Conservation (phyloP, 2,888 invertebrate genomes). For the Eueremaeus valkanovi region DNA sequence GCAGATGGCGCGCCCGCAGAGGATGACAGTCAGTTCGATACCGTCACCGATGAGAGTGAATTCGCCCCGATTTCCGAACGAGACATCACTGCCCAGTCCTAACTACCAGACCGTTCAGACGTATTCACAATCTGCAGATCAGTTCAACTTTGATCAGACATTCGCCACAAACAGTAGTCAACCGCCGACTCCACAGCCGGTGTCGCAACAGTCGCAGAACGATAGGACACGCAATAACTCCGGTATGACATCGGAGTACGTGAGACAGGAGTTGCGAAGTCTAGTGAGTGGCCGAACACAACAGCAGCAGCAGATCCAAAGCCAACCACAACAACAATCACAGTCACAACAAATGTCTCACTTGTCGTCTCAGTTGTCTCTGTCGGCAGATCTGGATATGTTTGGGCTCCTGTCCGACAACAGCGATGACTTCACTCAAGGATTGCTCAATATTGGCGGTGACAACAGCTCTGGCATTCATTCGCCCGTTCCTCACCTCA, state of each 20-base stretch:
- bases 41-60: constrained; percentile 36
- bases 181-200: background rate
- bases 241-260: constrained; percentile 66
- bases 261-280: constrained; percentile 82
- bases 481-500: constrained; percentile 32
- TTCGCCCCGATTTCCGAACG: constrained; percentile 35
- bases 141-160: constrained; percentile 23
- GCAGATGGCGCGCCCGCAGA: background rate
- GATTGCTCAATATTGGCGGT: constrained; percentile 9
- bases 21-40: constrained; percentile 12
- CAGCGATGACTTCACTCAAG: constrained; percentile 21
- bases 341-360: constrained; percentile 23
- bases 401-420: constrained; percentile 1
- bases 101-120: constrained; percentile 18
- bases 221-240: constrained; percentile 40
- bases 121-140: constrained; percentile 12
- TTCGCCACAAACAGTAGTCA: background rate
- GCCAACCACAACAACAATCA: constrained; percentile 18
- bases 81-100: background rate
- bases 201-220: background rate
- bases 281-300: constrained; percentile 75
- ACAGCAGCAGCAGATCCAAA: constrained; percentile 42
- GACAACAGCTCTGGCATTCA: background rate
- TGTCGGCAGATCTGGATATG: constrained; percentile 37
- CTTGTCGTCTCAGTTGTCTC: constrained; percentile 17